Evolutionary conservation across 2,797 vertebrate species (phyloP).

Genomic region (Lycodopsis pacificus): DNA sequence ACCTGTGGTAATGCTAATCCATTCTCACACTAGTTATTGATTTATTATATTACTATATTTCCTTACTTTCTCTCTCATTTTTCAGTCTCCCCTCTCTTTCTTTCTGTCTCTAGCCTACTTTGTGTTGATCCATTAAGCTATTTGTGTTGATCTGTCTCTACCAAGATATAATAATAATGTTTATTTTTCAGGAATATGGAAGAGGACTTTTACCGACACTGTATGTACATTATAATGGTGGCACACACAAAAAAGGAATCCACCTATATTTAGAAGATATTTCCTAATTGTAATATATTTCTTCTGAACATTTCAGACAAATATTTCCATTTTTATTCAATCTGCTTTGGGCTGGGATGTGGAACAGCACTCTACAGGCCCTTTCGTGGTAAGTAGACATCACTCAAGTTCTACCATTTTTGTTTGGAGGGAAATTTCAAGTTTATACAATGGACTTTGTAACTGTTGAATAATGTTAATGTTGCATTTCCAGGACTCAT

Average conservation of each 20-base stretch:
- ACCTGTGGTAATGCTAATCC: conserved; percentile 1
- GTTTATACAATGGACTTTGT: not conserved
- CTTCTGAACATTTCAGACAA: conserved; percentile 72
- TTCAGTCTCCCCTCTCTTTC: not conserved
- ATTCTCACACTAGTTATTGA: not conserved
- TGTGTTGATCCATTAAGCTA: not conserved
- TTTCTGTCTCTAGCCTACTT: not conserved
- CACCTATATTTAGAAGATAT: not conserved
- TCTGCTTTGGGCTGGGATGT: conserved; percentile 79
- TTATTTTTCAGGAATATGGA: conserved; percentile 57
- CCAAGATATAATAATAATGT: not conserved
- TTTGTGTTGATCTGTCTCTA: not conserved
- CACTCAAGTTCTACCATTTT: not conserved
- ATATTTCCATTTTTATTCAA: conserved; percentile 79
- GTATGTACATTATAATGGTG: conserved; percentile 60
- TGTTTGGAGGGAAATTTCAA: not conserved
- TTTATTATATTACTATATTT: not conserved
- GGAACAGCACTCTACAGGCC: conserved; percentile 70
- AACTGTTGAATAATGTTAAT: not conserved
- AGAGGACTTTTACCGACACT: conserved; percentile 59
- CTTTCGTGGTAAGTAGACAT: conserved; percentile 69
- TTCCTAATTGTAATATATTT: not conserved
- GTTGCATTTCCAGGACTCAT: conserved; percentile 60
- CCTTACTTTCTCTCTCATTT: not conserved
- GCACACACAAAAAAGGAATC: not conserved